These are phyloP conservation scores for Trichonephila clavata DNA, from an alignment of 1,140 invertebrate genomes.

Conservation along the genomic window DNA sequence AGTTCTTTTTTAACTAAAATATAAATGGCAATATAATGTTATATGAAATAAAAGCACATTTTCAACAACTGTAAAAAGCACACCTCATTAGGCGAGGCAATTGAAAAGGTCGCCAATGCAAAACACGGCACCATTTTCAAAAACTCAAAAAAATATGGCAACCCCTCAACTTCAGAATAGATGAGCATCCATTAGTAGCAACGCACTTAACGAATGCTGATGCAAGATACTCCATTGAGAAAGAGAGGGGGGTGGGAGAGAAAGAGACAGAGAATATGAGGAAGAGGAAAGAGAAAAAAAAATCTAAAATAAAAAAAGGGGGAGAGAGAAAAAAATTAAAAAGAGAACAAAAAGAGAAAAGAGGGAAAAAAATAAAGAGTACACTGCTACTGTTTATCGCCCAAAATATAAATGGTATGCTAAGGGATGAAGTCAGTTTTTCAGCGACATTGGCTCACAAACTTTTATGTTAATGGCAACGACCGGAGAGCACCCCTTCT, in stretches of 20 bases:
- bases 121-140: not conserved
- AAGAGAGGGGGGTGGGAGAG: conserved; percentile 21
- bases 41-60: not conserved
- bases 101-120: conserved; percentile 20
- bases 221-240: conserved; percentile 68
- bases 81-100: conserved; percentile 10
- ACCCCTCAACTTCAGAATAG: conserved; percentile 72
- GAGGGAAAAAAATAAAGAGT: conserved; percentile 15
- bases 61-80: not conserved
- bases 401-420: conserved; percentile 75
- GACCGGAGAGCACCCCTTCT: conserved; percentile 32
- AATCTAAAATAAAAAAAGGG: not conserved
- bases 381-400: conserved; percentile 72
- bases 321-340: not conserved
- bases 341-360: conserved; percentile 19
- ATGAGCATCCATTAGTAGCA: conserved; percentile 72
- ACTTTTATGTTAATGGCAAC: conserved; percentile 73
- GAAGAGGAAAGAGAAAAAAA: not conserved
- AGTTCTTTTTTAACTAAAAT: no score
- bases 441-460: conserved; percentile 74
- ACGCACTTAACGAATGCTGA: conserved; percentile 75
- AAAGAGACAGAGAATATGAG: not conserved
- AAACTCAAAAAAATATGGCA: conserved; percentile 44
- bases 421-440: conserved; percentile 74
- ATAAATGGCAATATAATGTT: no score